Evolutionary conservation across 2,888 invertebrate genomes (phyloP).

Genomic region (Ophion costatus): DNA sequence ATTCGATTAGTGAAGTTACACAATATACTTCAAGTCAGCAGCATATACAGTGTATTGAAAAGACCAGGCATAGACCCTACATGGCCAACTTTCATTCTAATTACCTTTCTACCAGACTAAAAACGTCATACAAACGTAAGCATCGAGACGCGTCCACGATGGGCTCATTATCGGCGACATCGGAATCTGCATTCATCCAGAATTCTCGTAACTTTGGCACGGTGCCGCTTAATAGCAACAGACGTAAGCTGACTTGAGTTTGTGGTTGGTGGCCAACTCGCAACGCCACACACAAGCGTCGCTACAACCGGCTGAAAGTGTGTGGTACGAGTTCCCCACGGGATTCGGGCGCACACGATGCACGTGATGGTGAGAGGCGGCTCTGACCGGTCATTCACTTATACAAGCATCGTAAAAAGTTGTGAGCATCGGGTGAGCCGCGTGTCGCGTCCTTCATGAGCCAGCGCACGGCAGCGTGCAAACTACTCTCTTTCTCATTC

Average conservation of each 20-base stretch:
- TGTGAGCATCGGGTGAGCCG: conserved; percentile 54
- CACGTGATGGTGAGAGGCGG: conserved; percentile 77
- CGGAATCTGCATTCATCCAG: conserved; percentile 15
- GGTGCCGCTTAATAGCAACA: conserved; percentile 26
- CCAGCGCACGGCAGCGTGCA: conserved; percentile 13
- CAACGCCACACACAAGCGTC: neutral
- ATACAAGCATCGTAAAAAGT: conserved; percentile 74
- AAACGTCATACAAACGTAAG: neutral
- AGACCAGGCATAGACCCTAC: neutral
- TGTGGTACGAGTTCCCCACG: conserved; percentile 28
- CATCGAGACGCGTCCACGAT: neutral
- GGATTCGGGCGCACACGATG: conserved; percentile 57
- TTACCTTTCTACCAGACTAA: neutral
- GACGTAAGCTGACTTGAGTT: neutral
- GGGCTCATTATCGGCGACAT: neutral
- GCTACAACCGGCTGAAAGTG: conserved; percentile 26
- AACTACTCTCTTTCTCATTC: conserved; percentile 32
- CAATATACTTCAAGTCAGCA: neutral
- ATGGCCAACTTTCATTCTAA: neutral
- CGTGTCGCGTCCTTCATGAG: conserved; percentile 10
- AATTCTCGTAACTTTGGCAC: conserved; percentile 23
- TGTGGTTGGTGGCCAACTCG: conserved; percentile 4
- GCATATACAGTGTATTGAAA: neutral
- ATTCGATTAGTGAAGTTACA: conserved; percentile 2
- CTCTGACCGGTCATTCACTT: conserved; percentile 80